Base-by-base conservation (phyloP, 37 sponge, comb jelly and placozoan genomes). In the Amphimedon queenslandica region DNA sequence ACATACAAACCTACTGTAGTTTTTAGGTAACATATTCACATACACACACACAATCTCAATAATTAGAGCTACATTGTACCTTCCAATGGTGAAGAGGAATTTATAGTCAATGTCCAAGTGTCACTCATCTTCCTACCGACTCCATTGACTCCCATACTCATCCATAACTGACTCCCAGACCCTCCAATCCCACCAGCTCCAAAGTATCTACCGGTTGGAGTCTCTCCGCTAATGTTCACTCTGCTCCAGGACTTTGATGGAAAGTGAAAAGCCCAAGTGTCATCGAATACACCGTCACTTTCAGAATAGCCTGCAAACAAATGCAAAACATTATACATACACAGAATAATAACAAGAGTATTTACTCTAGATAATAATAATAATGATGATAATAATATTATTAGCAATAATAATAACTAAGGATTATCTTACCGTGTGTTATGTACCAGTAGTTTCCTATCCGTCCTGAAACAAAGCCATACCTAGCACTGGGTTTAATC, bases 191-290 rank as follows among this genome's bases (percentile, higher is more conserved):
- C 82, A 13, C 82, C 82, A 0, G 76, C 75, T 2, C 63, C 27
- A 11, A 37, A 37, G 55, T 36, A 42, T 32, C 82, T 31, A 0
- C 36, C 69, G 1, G 3, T 11, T 1, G 82, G 82, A 21, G 34
- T 1, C 1, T 11, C 21, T 34, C 63, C 63, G n/a, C 27, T 21
- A 18, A 41, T 27, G 71, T 70, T 70, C 47, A 70, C 28, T 13
- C 4, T 13, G 2, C 10, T 27, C 76, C 76, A 75, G 3, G 11
- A 4, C 21, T 64, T 1, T 1, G 39, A 1, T 23, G 29, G 36
- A 28, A 73, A 13, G 58, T 74, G 36, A 5, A 74, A 37, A 6
- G 69, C 69, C 82, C 82, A 82, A 1, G 82, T 75, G 20, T 82
- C 82, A 68, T 42, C 24, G 37, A 82, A 58, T 21, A 66, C 63